These are phyloP conservation scores for Leptocoma aspasia DNA, from an alignment of 2,113 vertebrate species.

Conservation along the genomic window DNA sequence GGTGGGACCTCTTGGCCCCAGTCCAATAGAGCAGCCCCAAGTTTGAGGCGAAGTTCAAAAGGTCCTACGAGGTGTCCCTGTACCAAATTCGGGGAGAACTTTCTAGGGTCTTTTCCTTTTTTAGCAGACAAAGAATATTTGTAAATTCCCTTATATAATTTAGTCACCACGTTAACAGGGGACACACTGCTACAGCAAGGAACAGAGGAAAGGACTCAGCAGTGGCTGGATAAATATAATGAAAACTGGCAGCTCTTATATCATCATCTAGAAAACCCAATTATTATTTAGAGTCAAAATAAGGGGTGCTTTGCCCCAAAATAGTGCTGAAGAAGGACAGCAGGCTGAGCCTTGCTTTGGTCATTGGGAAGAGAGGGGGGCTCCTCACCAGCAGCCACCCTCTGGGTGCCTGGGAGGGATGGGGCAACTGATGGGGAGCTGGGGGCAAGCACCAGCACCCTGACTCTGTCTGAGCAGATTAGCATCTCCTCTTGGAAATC, in stretches of 20 bases:
- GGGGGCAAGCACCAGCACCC: neutral
- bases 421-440: neutral
- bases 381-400: neutral
- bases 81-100: too few relatives aligned
- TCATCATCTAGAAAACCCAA: neutral
- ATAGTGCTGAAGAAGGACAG: neutral
- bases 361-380: rapidly evolving
- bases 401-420: neutral
- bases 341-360: neutral
- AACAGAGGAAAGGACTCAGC: neutral
- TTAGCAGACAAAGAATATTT: too few relatives aligned
- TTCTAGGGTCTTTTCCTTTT: too few relatives aligned
- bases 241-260: neutral
- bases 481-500: neutral
- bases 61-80: too few relatives aligned
- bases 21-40: too few relatives aligned
- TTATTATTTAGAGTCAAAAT: neutral
- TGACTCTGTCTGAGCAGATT: neutral
- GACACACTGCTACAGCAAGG: too few relatives aligned
- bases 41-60: too few relatives aligned
- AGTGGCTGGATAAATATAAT: neutral
- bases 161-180: too few relatives aligned
- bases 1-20: too few relatives aligned
- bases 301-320: neutral
- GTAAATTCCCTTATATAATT: too few relatives aligned